Evolutionary conservation across 2,888 invertebrate species (phyloP).

Genomic region (Sympetrum striolatum): DNA sequence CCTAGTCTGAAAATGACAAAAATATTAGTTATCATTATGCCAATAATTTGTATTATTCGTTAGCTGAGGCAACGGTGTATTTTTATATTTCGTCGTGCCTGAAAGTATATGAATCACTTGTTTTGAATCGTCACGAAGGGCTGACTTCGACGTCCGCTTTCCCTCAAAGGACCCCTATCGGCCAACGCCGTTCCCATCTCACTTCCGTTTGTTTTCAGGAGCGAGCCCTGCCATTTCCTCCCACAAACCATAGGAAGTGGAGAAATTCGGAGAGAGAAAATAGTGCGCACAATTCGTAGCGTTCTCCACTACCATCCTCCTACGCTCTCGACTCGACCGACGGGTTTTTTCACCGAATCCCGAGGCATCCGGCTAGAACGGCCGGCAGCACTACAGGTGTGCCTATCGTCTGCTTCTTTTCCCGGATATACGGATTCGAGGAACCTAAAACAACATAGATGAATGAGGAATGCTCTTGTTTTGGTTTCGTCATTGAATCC

Average conservation of each 20-base stretch:
- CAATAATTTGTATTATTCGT: too few relatives aligned
- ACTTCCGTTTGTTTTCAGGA: background rate
- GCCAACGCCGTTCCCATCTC: background rate
- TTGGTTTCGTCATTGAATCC: too few relatives aligned
- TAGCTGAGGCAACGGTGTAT: too few relatives aligned
- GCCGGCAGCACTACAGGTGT: background rate
- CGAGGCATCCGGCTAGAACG: conserved; percentile 22
- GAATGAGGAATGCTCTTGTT: too few relatives aligned
- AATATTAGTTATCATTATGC: too few relatives aligned
- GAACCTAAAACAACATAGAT: too few relatives aligned
- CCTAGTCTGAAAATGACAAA: too few relatives aligned
- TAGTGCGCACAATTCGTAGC: background rate
- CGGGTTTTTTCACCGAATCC: conserved; percentile 37
- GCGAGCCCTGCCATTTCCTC: background rate
- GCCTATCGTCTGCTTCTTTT: background rate
- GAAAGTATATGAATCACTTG: too few relatives aligned
- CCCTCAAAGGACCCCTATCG: background rate
- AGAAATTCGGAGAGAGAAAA: background rate
- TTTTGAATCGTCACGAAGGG: background rate
- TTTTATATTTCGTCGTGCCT: too few relatives aligned
- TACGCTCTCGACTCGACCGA: background rate
- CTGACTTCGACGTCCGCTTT: background rate
- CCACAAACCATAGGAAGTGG: background rate
- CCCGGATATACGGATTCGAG: too few relatives aligned
- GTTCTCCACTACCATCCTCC: background rate